Evolutionary conservation across 2,113 vertebrate genomes (phyloP).

Genomic region (Riparia riparia): DNA sequence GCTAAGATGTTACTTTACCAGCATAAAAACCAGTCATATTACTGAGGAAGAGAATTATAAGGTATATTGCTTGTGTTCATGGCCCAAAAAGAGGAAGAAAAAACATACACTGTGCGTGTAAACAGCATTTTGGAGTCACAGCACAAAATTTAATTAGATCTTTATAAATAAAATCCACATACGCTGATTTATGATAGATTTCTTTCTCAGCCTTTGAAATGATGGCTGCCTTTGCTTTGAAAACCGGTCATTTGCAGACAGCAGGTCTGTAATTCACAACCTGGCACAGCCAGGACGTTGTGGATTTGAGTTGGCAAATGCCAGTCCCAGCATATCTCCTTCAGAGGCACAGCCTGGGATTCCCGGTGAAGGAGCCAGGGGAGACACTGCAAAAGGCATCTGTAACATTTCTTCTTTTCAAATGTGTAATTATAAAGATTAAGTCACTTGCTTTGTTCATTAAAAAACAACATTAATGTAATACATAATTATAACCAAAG

Average conservation of each 20-base stretch:
- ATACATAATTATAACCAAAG: background rate
- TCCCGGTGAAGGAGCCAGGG: background rate
- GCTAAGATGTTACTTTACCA: slow-evolving; percentile 15
- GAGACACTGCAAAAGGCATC: background rate
- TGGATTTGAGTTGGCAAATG: slow-evolving; percentile 24
- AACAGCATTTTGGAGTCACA: slow-evolving; percentile 15
- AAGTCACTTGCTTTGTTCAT: background rate
- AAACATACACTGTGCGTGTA: background rate
- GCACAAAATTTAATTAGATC: slow-evolving; percentile 43
- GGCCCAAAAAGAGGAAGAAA: slow-evolving; percentile 13
- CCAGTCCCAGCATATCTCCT: background rate
- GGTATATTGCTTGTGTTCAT: background rate
- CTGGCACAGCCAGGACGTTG: slow-evolving; percentile 29
- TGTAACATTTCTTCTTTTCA: background rate
- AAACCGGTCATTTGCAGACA: slow-evolving; percentile 58
- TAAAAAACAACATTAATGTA: background rate
- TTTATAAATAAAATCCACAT: slow-evolving; percentile 49
- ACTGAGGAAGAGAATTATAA: background rate
- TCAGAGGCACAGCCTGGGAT: slow-evolving; percentile 21
- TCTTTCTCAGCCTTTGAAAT: slow-evolving; percentile 40
- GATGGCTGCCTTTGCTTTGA: slow-evolving; percentile 1
- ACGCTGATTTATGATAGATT: slow-evolving; percentile 47
- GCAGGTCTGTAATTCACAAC: slow-evolving; percentile 57
- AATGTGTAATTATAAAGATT: slow-evolving; percentile 15
- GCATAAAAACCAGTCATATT: background rate